Percentiles rank a stretch among this genome's conserved stretches.
These are phyloP conservation scores for Lasioglossum calceatum DNA, from an alignment of 2,888 invertebrate species.

Conservation along the genomic window DNA sequence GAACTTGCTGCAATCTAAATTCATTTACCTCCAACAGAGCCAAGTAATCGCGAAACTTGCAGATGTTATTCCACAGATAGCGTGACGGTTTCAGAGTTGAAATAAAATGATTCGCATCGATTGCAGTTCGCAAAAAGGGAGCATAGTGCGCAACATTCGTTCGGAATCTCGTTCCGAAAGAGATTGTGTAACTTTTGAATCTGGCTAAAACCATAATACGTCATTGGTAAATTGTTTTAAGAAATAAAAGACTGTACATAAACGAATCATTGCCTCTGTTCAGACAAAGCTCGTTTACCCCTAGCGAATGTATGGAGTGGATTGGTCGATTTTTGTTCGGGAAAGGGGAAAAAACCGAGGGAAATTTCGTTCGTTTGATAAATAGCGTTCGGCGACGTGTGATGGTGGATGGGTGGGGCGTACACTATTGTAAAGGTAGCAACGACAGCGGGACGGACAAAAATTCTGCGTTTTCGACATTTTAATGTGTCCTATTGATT, in stretches of 20 bases:
- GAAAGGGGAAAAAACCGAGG: background rate
- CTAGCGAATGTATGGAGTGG: background rate
- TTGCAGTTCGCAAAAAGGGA: background rate
- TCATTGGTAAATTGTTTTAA: background rate
- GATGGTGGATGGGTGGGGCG: background rate
- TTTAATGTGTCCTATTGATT: constrained; percentile 20
- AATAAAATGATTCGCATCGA: background rate
- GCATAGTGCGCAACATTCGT: background rate
- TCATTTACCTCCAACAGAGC: background rate
- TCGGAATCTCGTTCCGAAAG: background rate
- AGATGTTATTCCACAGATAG: background rate
- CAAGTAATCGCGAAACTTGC: too few relatives aligned
- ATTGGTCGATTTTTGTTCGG: background rate
- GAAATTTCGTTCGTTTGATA: background rate
- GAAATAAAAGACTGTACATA: background rate
- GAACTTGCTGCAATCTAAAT: background rate
- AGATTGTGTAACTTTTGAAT: background rate
- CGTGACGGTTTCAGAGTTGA: background rate
- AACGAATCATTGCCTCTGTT: background rate
- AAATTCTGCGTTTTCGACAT: constrained; percentile 25
- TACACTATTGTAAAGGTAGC: background rate
- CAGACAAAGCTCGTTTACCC: background rate
- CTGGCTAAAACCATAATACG: background rate
- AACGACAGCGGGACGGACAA: background rate
- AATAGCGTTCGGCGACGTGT: background rate